These are phyloP conservation scores for Periophthalmus magnuspinnatus DNA, from an alignment of 2,797 vertebrate genomes.

Conservation along the genomic window DNA sequence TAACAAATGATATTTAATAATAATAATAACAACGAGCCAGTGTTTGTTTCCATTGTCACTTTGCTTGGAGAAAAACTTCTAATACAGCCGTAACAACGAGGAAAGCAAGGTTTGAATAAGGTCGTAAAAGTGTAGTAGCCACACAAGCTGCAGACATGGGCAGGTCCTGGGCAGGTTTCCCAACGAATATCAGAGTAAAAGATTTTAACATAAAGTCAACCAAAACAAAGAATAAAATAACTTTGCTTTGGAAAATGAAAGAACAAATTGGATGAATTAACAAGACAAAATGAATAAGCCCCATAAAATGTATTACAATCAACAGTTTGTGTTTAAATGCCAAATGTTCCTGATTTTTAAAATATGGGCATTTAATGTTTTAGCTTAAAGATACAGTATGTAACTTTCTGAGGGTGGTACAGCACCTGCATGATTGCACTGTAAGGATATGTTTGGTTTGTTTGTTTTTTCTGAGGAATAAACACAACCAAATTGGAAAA, in stretches of 20 bases:
- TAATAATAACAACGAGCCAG: constrained; percentile 15
- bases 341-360: not conserved
- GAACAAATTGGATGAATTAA: not conserved
- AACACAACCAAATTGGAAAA: too few relatives aligned
- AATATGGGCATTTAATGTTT: not conserved
- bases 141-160: constrained; percentile 36
- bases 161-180: constrained; percentile 3
- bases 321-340: not conserved
- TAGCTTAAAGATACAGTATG: too few relatives aligned
- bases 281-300: not conserved
- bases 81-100: constrained; percentile 6
- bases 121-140: constrained; percentile 47
- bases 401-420: too few relatives aligned
- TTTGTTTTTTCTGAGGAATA: too few relatives aligned
- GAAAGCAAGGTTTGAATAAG: constrained; percentile 32
- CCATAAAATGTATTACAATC: not conserved
- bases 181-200: constrained; percentile 7
- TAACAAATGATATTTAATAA: constrained; percentile 6
- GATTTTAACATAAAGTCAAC: not conserved
- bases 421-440: too few relatives aligned
- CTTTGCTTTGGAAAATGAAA: not conserved
- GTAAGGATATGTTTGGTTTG: too few relatives aligned
- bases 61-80: constrained; percentile 14
- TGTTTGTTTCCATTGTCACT: constrained; percentile 21
- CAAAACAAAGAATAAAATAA: not conserved